Conservation (phyloP, 2,888 invertebrate genomes). For the Diaphora mendica region DNA sequence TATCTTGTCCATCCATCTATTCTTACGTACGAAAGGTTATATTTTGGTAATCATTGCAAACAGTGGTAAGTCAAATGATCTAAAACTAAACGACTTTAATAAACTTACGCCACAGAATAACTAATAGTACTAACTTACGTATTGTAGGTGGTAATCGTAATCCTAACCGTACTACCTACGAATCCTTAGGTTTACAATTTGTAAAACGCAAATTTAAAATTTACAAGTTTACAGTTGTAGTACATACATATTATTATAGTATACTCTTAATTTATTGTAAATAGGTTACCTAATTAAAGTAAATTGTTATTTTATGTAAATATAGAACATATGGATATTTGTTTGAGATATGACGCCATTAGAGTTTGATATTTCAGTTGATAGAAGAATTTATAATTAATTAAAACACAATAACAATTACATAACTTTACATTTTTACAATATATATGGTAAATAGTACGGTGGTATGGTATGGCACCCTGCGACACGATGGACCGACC, state of each 20-base stretch:
- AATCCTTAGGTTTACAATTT: no score
- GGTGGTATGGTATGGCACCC: no score
- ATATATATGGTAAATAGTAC: no score
- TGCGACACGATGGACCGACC: no score
- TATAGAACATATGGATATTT: background rate
- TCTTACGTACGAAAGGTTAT: background rate
- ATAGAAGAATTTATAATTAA: background rate
- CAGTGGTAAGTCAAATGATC: background rate
- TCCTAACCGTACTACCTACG: no score
- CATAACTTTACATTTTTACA: no score
- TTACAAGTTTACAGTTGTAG: background rate
- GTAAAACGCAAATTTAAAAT: background rate
- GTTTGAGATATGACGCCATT: background rate
- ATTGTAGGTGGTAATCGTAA: no score
- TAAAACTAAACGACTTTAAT: background rate
- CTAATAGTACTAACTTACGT: no score
- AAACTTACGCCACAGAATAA: no score
- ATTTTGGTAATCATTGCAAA: background rate
- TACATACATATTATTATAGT: background rate
- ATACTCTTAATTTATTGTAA: background rate
- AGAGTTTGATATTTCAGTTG: background rate
- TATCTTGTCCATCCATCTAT: background rate
- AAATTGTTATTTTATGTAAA: background rate
- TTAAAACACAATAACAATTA: no score
- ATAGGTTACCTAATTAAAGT: background rate